Evolutionary conservation across 2,113 vertebrate species (phyloP), one percentile per base, ranked within the genome.

Genomic region (Rhinichthys klamathensis): DNA sequence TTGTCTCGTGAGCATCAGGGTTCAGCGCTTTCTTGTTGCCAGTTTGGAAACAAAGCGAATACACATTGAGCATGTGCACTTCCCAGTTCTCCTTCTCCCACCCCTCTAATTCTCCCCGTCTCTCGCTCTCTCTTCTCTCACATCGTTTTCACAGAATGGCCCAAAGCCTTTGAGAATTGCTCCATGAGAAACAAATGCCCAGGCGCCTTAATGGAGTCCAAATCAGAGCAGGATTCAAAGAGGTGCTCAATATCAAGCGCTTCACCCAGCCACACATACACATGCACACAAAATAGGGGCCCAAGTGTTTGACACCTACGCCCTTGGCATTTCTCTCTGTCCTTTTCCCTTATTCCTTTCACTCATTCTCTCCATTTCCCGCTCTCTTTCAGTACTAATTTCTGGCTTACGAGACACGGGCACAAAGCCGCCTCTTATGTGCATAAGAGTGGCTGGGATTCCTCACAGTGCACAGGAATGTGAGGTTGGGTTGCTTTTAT

Each of bases 371-470:
- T 89, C 60, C 74, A 63, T 87, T 88, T 84, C 87, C 88, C 86
- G 87, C 85, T 83, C 85, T 92, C 91, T 91, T 89, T 92, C 89
- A 90, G 82, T 91, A 91, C 91, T 93, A 92, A 93, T 94, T 95
- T 93, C 94, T 94, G 95, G 93, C 94, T 95, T 93, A 94, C 84
- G 91, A 93, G 92, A 94, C 90, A 91, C 91, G 91, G 92, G 93
- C 87, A 98, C 97, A 98, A 98, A 97, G 95, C 92, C 92, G 91
- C 93, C 95, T 94, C 95, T 95, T 95, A 94, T 96, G 93, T 90
- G 88, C 93, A 89, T 90, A 92, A 73, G 91, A 96, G 95, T 94
- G 93, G 92, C 95, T 95, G 87, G 74, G 65, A 93, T 91, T 92
- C 92, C 90, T 93, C 90, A 90, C 92, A 86, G 89, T 91, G 92